Evolutionary conservation across 2,888 invertebrate genomes (phyloP), one percentile per base, ranked within the genome.

Genomic region (Callyntrura sp.): DNA sequence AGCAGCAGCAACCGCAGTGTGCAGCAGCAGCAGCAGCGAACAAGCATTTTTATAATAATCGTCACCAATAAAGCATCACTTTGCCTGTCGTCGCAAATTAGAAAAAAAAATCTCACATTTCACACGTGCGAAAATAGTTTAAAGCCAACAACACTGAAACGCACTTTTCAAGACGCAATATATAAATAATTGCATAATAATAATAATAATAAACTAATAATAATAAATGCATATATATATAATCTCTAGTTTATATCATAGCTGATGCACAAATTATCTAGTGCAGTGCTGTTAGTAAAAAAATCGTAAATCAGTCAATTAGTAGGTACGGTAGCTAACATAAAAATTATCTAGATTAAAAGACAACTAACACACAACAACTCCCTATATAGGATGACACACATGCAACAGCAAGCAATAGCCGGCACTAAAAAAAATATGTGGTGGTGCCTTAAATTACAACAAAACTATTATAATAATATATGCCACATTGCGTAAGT

Each of bases 111-210:
- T 62, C 62, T 51, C 51, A 51, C 51, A 14, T 51, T 51, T 51
- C 60, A 60, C 20, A 25, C 65, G 3, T 43, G 4, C 2, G 23
- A 68, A 68, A 68, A 68, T 43, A 1, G 9, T 25, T 51, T 9
- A 23, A 43, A 73, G 17, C 28, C 6, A 73, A 73, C 6, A 73
- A 73, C 70, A 73, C 17, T n/a, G 9, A 73, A 73, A 73, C 70
- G 70, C 70, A 73, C 70, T 68, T 65, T 45, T 73, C 5, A 14
- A 51, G 51, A 14, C 51, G 51, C 51, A 51, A 51, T 51, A 51
- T n/a, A n/a, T n/a, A 51, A 51, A 9, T 20, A 73, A 73, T 45
- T 43, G 17, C 70, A 73, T 48, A 43, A 43, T 43, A 6, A 9
- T 43, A 43, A 11, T 43, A 43, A 68, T 23, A 25, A 43, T n/a